Evolutionary conservation across 2,888 invertebrate genomes (phyloP).

Genomic region (Dendrolimus pini): DNA sequence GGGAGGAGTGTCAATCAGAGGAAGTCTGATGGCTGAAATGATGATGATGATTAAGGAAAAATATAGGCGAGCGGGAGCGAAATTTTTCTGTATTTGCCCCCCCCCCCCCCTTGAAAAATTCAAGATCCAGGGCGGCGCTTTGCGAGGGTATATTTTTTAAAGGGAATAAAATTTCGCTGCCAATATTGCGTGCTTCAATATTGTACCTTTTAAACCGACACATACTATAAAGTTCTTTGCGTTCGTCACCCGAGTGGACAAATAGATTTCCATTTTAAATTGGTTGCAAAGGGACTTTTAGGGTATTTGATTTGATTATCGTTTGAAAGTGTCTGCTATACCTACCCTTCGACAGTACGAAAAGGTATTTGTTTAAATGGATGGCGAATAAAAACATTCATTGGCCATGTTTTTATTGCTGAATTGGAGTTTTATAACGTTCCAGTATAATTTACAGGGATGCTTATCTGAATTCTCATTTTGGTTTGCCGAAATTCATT

Average conservation of each 20-base stretch:
- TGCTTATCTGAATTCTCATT: too few relatives aligned
- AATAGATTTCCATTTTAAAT: conserved; percentile 2
- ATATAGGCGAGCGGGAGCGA: not conserved
- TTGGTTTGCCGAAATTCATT: too few relatives aligned
- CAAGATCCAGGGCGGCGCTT: not conserved
- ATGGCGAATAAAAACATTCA: conserved; percentile 25
- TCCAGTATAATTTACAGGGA: too few relatives aligned
- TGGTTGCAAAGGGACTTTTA: conserved; percentile 8
- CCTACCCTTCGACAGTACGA: conserved; percentile 7
- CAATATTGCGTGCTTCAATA: not conserved
- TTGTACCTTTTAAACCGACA: not conserved
- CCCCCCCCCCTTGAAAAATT: not conserved
- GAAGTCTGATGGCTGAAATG: too few relatives aligned
- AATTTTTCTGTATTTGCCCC: not conserved
- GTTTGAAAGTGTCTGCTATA: conserved; percentile 3
- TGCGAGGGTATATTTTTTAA: not conserved
- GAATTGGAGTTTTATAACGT: too few relatives aligned
- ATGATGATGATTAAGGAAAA: too few relatives aligned
- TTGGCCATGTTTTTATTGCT: conserved; percentile 17
- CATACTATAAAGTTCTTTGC: not conserved
- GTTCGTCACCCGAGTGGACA: conserved; percentile 1
- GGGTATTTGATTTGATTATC: conserved; percentile 17
- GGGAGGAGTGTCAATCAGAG: too few relatives aligned
- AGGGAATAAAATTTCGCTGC: not conserved
- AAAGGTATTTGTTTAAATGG: conserved; percentile 26